Base-by-base conservation (phyloP, 2,113 vertebrate genomes). In the Otus sunia region DNA sequence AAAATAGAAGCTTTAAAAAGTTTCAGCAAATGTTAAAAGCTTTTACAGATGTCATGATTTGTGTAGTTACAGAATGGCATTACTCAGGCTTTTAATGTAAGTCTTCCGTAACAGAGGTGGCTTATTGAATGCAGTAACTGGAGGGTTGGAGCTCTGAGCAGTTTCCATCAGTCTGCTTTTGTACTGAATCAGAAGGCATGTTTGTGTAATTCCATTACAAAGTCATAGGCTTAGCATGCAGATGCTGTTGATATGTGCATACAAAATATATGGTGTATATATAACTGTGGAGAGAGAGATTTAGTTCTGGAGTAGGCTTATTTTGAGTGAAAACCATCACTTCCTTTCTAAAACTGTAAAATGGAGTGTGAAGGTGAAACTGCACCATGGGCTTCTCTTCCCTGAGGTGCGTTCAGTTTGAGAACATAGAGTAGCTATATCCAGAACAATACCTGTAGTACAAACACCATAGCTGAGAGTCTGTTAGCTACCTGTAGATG, bases 401-500 rank as follows among this genome's bases (percentile, higher is more conserved):
- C 15, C 25, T 11, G 16, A 25, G 26, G 6, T 1, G 3, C 3
- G 10, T 45, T 41, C 21, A 6, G 3, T 23, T 9, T 20, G 41
- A 68, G 60, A 36, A 15, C 8, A 1, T n/a, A 73, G 59, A n/a
- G 22, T 52, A 39, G 32, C 55, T 49, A 59, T 18, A 2, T 60
- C 32, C 16, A 30, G 64, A 52, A 10, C 0, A 3, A 29, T 12
- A 27, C 63, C 45, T 15, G 10, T 17, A 26, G 16, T 59, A 6
- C 30, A 20, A 18, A 13, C 34, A 10, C 10, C 14, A 20, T 3
- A 19, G 16, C 30, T 75, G 15, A 58, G 43, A n/a, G 9, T 21
- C 45, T 62, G 5, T 25, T 36, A 12, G 0, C 26, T 43, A 0
- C 10, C 1, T 23, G 4, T 6, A 25, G 62, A 12, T 30, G 30